These are phyloP conservation scores for Notolabrus celidotus DNA, from an alignment of 2,797 vertebrate species.

Conservation along the genomic window DNA sequence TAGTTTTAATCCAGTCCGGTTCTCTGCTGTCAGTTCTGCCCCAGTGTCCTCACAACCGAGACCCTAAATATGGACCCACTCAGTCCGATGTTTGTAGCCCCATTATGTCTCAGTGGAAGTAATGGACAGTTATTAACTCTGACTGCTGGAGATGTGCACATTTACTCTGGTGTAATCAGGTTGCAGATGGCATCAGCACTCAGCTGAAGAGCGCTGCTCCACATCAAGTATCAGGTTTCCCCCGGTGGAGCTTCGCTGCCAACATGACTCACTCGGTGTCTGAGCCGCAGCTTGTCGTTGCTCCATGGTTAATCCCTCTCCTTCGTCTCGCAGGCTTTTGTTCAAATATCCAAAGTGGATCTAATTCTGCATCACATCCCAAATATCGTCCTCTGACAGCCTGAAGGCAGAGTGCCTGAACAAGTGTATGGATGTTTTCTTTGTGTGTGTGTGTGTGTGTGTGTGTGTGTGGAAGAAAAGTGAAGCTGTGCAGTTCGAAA, in stretches of 20 bases:
- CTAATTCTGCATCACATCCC: conserved; percentile 15
- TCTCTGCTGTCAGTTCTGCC: not conserved
- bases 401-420: conserved; percentile 8
- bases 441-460: no score
- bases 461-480: not conserved
- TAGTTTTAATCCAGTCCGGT: not conserved
- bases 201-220: conserved; percentile 28
- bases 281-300: not conserved
- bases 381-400: not conserved
- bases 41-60: not conserved
- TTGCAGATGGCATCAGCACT: conserved; percentile 48
- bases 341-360: conserved; percentile 17
- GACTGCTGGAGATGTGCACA: not conserved
- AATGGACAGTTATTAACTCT: conserved; percentile 1
- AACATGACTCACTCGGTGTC: conserved; percentile 25
- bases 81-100: not conserved
- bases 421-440: not conserved
- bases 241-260: conserved; percentile 19
- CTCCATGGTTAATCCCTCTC: not conserved
- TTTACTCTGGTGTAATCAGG: conserved; percentile 25
- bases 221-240: conserved; percentile 60
- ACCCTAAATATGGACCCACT: conserved; percentile 1
- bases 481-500: conserved; percentile 58
- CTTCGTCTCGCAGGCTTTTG: not conserved
- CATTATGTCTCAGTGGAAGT: conserved; percentile 1